phyloP scores from a whole-genome alignment of 2,888 invertebrate genomes.

The Dolichopus griseipennis region DNA sequence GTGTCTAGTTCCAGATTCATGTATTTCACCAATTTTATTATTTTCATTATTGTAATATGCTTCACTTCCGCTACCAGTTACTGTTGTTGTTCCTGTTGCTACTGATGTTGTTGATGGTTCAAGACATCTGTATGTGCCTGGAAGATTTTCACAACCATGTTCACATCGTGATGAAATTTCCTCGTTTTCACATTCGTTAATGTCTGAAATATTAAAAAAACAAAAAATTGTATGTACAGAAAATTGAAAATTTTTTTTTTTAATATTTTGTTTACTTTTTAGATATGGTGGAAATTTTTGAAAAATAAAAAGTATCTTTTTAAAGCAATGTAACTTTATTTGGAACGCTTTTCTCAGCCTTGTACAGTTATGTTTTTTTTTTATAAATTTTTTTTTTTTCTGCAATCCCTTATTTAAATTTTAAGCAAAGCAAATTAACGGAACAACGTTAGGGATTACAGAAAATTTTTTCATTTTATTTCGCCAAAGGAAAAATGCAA shows the following conservation, averaged over 20 bases:
- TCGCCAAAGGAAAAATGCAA: too few relatives aligned
- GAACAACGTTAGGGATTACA: too few relatives aligned
- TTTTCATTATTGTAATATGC: slow-evolving; percentile 14
- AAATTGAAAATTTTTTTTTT: neutral
- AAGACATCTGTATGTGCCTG: slow-evolving; percentile 52
- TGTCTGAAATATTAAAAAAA: slow-evolving; percentile 42
- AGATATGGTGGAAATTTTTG: too few relatives aligned
- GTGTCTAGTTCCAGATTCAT: slow-evolving; percentile 16
- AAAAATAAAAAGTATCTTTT: too few relatives aligned
- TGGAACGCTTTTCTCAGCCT: too few relatives aligned
- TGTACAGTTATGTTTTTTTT: too few relatives aligned
- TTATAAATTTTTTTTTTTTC: too few relatives aligned
- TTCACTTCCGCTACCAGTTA: slow-evolving; percentile 20
- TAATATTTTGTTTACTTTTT: neutral
- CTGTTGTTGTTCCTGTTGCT: slow-evolving; percentile 17
- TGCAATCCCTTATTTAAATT: too few relatives aligned
- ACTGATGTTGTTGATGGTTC: slow-evolving; percentile 16
- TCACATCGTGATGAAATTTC: slow-evolving; percentile 40
- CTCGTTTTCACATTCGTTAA: slow-evolving; percentile 54
- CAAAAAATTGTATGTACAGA: slow-evolving; percentile 13
- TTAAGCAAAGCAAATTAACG: too few relatives aligned
- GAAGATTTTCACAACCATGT: slow-evolving; percentile 53
- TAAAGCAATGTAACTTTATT: too few relatives aligned
- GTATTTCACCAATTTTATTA: slow-evolving; percentile 12
- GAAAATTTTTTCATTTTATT: too few relatives aligned